phyloP scores from a whole-genome alignment of 1,140 invertebrate species.

The Pseudomyrmex pallidus region DNA sequence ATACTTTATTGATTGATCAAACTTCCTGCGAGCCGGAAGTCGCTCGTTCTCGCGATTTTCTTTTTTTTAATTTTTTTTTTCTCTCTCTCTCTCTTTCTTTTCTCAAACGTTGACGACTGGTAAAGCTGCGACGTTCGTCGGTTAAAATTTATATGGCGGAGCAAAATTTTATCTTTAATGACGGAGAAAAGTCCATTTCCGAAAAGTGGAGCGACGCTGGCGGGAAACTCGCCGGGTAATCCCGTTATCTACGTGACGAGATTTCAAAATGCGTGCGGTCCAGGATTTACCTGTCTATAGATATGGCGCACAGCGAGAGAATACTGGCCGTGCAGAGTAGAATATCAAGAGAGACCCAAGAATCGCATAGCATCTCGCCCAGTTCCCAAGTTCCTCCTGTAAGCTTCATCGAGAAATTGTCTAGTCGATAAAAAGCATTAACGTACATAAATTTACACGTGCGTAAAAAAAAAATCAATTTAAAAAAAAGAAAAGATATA shows the following conservation, averaged over 20 bases:
- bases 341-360: constrained; percentile 97
- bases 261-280: constrained; percentile 7
- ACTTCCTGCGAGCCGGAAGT: background rate
- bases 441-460: background rate
- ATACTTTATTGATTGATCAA: constrained; percentile 16
- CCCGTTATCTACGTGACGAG: constrained; percentile 65
- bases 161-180: constrained; percentile 25
- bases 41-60: background rate
- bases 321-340: constrained; percentile 95
- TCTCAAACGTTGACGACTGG: background rate
- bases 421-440: constrained; percentile 45
- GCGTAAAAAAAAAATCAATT: constrained; percentile 55
- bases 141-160: background rate
- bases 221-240: constrained; percentile 45
- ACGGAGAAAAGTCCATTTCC: constrained; percentile 29
- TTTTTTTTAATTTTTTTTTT: background rate
- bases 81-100: background rate
- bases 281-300: constrained; percentile 89
- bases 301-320: constrained; percentile 92
- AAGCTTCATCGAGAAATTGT: constrained; percentile 69
- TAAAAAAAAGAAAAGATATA: background rate
- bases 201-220: background rate
- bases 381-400: constrained; percentile 90
- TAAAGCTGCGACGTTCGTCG: background rate
- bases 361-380: constrained; percentile 92